These are phyloP conservation scores for Acrobasis suavella DNA, from an alignment of 2,888 invertebrate genomes.

Conservation along the genomic window DNA sequence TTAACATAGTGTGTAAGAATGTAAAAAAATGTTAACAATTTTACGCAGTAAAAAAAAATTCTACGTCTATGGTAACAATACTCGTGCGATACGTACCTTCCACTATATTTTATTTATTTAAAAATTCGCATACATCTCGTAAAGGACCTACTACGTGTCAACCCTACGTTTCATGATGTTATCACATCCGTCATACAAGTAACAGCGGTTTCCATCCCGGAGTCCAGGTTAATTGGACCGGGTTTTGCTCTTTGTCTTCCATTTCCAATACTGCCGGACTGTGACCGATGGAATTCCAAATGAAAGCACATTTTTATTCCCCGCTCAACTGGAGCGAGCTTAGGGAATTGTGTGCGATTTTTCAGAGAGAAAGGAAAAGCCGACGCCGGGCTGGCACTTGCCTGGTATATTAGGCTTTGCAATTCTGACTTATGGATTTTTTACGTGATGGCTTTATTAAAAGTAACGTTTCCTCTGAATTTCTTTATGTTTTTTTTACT, in stretches of 20 bases:
- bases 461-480: too few relatives aligned
- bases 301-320: slow-evolving; percentile 20
- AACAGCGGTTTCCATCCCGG: slow-evolving; percentile 3
- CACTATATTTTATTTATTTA: too few relatives aligned
- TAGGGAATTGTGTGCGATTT: slow-evolving; percentile 8
- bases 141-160: background rate
- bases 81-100: too few relatives aligned
- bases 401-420: background rate
- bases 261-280: slow-evolving; percentile 9
- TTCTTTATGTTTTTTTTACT: too few relatives aligned
- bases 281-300: slow-evolving; percentile 15
- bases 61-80: too few relatives aligned
- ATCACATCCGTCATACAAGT: slow-evolving; percentile 1
- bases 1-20: too few relatives aligned
- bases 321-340: background rate
- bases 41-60: too few relatives aligned
- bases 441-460: background rate
- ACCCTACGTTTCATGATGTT: slow-evolving; percentile 5
- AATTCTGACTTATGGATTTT: slow-evolving; percentile 1
- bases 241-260: slow-evolving; percentile 9
- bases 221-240: slow-evolving; percentile 18
- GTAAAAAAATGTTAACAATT: too few relatives aligned
- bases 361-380: slow-evolving; percentile 11
- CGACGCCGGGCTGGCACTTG: background rate
- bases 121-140: too few relatives aligned